Percentiles rank a stretch among this genome's conserved stretches.
Conservation (phyloP, 1,140 invertebrate genomes). For the Conus betulinus region DNA sequence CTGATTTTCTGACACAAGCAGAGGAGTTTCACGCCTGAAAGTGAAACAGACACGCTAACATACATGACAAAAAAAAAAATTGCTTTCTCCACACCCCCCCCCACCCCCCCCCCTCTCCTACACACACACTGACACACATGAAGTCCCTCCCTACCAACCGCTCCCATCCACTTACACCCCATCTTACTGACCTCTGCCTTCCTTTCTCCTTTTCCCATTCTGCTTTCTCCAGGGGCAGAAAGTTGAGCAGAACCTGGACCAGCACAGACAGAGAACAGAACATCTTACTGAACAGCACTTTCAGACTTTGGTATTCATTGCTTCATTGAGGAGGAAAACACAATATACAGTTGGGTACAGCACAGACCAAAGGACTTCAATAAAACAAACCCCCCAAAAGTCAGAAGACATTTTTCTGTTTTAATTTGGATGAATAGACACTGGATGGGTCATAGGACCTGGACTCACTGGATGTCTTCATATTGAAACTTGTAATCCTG, state of each 20-base stretch:
- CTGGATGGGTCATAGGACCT: too few relatives aligned
- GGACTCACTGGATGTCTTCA: too few relatives aligned
- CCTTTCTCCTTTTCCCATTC: slow-evolving; percentile 55
- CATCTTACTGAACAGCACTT: not conserved
- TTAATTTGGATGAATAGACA: too few relatives aligned
- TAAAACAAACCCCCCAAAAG: too few relatives aligned
- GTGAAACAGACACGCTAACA: not conserved
- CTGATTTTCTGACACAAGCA: too few relatives aligned
- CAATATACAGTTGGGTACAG: too few relatives aligned
- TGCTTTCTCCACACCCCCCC: not conserved
- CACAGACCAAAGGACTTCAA: too few relatives aligned
- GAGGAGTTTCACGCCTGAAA: too few relatives aligned
- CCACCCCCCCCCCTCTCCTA: not conserved
- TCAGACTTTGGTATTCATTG: too few relatives aligned
- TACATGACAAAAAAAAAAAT: not conserved
- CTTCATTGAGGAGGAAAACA: too few relatives aligned
- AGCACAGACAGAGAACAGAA: not conserved
- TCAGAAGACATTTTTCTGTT: too few relatives aligned
- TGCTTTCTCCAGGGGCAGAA: slow-evolving; percentile 54
- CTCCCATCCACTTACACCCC: not conserved
- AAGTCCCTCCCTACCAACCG: not conserved
- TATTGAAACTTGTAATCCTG: too few relatives aligned
- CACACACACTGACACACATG: not conserved
- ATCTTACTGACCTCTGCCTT: slow-evolving; percentile 57
- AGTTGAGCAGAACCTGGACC: slow-evolving; percentile 63